phyloP scores from a whole-genome alignment of 2,888 invertebrate species.

The Leptopterna dolabrata region DNA sequence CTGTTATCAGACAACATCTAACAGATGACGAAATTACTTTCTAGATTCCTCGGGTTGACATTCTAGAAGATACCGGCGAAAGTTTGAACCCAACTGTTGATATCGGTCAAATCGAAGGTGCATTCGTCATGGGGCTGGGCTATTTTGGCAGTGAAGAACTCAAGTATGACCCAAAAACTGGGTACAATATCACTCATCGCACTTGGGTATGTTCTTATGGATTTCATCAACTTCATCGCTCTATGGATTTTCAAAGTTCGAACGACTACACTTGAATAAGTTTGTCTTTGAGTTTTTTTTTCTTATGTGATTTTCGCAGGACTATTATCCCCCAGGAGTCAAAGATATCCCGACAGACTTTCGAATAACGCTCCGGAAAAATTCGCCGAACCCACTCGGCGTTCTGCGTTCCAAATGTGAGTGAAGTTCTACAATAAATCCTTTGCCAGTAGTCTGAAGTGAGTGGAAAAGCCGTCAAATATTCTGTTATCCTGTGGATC shows the following conservation, averaged over 20 bases:
- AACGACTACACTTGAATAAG: not conserved
- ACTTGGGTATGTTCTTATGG: slow-evolving; percentile 81
- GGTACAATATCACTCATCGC: slow-evolving; percentile 76
- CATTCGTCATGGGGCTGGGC: slow-evolving; percentile 73
- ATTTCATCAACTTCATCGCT: not conserved
- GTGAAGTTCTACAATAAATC: not conserved
- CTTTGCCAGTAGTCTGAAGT: too few species aligned
- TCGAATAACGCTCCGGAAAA: slow-evolving; percentile 76
- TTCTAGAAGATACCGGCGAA: slow-evolving; percentile 79
- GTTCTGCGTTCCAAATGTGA: slow-evolving; percentile 77
- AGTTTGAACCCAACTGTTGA: slow-evolving; percentile 80
- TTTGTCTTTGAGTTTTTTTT: not conserved
- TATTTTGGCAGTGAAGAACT: slow-evolving; percentile 82
- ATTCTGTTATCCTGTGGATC: too few species aligned
- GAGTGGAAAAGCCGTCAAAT: too few species aligned
- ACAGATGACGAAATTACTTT: too few species aligned
- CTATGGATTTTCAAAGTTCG: not conserved
- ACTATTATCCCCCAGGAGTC: slow-evolving; percentile 79
- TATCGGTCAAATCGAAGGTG: slow-evolving; percentile 74
- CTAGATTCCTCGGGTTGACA: slow-evolving; percentile 75
- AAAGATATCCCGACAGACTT: slow-evolving; percentile 86
- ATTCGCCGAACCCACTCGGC: slow-evolving; percentile 75
- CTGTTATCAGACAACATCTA: too few species aligned
- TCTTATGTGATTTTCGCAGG: slow-evolving; percentile 65
- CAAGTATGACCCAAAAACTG: slow-evolving; percentile 69